Evolutionary conservation across 2,888 invertebrate genomes (phyloP).

Genomic region (Odontocerum albicorne): DNA sequence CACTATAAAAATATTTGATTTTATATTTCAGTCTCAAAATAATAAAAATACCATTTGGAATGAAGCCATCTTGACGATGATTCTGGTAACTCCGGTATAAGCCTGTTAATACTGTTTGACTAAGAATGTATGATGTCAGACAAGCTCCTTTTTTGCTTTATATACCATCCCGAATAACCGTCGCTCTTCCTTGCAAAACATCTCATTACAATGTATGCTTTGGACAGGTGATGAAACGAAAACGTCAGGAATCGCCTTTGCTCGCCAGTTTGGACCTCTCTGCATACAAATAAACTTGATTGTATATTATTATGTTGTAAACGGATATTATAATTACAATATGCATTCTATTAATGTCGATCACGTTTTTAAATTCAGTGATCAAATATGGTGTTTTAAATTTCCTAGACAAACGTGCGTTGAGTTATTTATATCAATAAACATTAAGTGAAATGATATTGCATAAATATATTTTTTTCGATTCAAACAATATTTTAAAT

Average conservation of each 20-base stretch:
- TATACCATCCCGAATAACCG: conserved; percentile 10
- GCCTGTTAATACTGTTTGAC: background rate
- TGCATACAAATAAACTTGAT: conserved; percentile 25
- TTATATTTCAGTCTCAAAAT: background rate
- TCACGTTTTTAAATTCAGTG: no score
- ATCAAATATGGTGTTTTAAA: no score
- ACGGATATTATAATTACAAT: background rate
- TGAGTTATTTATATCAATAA: no score
- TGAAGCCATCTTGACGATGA: conserved; percentile 2
- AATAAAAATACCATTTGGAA: background rate
- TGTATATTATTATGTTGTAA: background rate
- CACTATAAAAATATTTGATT: no score
- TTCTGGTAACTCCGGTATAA: background rate
- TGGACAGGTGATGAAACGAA: conserved; percentile 13
- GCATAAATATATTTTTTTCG: no score
- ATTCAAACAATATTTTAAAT: no score
- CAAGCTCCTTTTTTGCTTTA: conserved; percentile 7
- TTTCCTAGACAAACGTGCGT: no score
- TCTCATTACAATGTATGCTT: conserved; percentile 11
- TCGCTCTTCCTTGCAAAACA: conserved; percentile 10
- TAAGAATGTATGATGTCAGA: no score
- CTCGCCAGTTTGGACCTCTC: conserved; percentile 4
- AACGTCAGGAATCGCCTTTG: background rate
- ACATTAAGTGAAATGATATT: no score
- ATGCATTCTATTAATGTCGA: no score